Base-by-base conservation (phyloP, 2,888 invertebrate genomes). In the Xestia rhomboidea region DNA sequence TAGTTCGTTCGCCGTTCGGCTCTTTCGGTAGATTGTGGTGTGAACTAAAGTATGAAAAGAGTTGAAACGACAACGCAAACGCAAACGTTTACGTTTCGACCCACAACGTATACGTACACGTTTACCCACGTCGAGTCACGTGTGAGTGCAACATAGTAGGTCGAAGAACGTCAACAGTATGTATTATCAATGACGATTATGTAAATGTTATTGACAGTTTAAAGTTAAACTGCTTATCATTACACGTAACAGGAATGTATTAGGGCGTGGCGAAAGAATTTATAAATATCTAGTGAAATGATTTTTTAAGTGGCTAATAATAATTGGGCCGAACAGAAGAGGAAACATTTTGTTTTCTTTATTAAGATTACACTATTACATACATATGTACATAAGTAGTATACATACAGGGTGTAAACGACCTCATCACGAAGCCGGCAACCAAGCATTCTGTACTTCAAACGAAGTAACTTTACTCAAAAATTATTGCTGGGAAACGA, bases 181-280 rank as follows among this genome's bases (percentile, higher is more conserved):
- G 13, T 38, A n/a, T 66, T 75, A 60, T 66, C 64, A 57, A 66
- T 27, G 38, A 62, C 51, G 10, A 63, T 77, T 77, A 70, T 64
- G 79, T 78, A 70, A 78, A 77, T 79, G 49, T 68, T 77, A 64
- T 77, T 62, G 68, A 62, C 44, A 24, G 41, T 77, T 57, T 66
- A 54, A 76, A 66, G 34, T 44, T n/a, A 44, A 41, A 30, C 44
- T 76, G 44, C 44, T 76, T 66, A 76, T 24, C 76, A 64, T 54
- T 30, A 38, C 30, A 75, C 0, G 30, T 21, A 64, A 76, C 46
- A 76, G 76, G 54, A 76, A 46, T 57, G 34, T 54, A 7, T 73
- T 11, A n/a, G n/a, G 63, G 46, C 15, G 41, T 75, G 30, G 24
- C 41, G 8, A 49, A 51, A 57, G 44, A 30, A 44, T 62, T 21